Base-by-base conservation (phyloP, 2,797 vertebrate genomes). In the Sebastes elongatus region DNA sequence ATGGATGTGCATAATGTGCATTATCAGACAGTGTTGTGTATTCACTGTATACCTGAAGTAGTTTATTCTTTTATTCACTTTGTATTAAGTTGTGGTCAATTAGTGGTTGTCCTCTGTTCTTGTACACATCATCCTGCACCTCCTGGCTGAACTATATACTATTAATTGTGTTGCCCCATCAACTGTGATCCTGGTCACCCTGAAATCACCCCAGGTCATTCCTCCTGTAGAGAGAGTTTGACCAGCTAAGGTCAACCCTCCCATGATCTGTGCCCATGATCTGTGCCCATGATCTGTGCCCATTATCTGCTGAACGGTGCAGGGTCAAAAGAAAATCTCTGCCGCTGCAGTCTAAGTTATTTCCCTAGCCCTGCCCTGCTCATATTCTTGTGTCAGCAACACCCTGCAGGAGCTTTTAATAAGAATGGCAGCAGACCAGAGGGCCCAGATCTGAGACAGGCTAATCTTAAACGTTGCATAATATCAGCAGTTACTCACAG, bases 401-500 rank as follows among this genome's bases (percentile, higher is more conserved):
- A 73, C 42, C 27, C 71, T 59, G 64, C 84, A 75, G 87, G 66
- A 93, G 91, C 63, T 87, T 87, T 88, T 80, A 23, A 74, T 59
- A 35, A 84, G 82, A 89, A 86, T 89, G 82, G 22, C 85, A 89
- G 80, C 56, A 49, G 76, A 81, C 28, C 68, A 30, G 63, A 73
- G 46, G 13, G 14, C 14, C 67, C 53, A 3, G 14, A 82, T 81
- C 67, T 57, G 16, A 74, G 74, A 85, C 71, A 64, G 81, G 83
- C 83, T 87, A 79, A 91, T 89, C 78, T 92, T 84, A 85, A 90
- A 86, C 49, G 0, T 81, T 90, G 82, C 67, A 52, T 28, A 78
- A 52, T 28, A 79, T 88, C 81, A 89, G 78, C 69, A 70, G 70
- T 77, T 81, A 71, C 27, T 76, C 72, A 62, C 63, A 59, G 46